Evolutionary conservation across 2,888 invertebrate genomes (phyloP).

Genomic region (Eristalinus sepulchralis): DNA sequence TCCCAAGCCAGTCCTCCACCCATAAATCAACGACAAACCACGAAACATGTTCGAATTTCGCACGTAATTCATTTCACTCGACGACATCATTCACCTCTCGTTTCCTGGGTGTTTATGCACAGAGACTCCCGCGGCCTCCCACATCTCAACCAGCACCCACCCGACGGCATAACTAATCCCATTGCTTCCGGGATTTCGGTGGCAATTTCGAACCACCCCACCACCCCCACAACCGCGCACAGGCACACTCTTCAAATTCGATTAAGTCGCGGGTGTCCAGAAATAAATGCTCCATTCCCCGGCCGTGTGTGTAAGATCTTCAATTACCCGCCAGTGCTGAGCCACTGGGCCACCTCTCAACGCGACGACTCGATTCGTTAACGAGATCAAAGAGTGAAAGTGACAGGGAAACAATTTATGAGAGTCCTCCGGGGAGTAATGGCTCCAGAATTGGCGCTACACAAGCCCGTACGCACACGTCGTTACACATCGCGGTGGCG

Average conservation of each 20-base stretch:
- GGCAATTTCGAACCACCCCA: not conserved
- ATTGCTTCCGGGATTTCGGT: conserved; percentile 57
- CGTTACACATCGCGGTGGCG: not conserved
- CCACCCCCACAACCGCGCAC: not conserved
- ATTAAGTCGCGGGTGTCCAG: conserved; percentile 63
- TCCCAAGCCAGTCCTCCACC: not conserved
- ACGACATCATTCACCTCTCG: conserved; percentile 48
- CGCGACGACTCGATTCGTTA: conserved; percentile 65
- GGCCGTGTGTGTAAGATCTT: conserved; percentile 46
- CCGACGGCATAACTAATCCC: not conserved
- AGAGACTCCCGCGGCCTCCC: not conserved
- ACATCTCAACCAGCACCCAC: too few species aligned
- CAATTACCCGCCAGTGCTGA: conserved; percentile 35
- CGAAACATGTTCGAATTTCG: not conserved
- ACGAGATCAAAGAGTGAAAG: conserved; percentile 70
- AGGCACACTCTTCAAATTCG: conserved; percentile 63
- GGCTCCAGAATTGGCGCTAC: conserved; percentile 14
- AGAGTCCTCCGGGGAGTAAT: conserved; percentile 1
- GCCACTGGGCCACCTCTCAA: not conserved
- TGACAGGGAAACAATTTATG: conserved; percentile 69
- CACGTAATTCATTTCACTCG: conserved; percentile 21
- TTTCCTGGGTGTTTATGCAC: conserved; percentile 57
- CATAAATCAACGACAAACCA: not conserved
- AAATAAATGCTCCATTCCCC: conserved; percentile 51
- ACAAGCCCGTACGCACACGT: not conserved